phyloP scores from a whole-genome alignment of 2,888 invertebrate genomes.

The Terebella lapidaria region DNA sequence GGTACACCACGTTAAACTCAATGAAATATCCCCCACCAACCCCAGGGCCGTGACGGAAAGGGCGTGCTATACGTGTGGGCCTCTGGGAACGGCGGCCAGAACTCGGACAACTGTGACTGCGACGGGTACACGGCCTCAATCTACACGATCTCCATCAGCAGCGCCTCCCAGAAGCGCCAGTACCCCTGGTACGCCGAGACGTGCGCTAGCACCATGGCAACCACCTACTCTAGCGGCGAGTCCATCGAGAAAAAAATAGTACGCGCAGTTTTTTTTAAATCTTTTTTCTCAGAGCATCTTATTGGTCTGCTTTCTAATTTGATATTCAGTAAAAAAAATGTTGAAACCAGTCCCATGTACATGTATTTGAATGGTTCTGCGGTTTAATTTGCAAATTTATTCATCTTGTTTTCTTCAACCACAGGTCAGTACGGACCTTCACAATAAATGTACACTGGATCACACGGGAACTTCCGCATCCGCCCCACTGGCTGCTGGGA shows the following conservation, averaged over 20 bases:
- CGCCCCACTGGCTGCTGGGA: slow-evolving; percentile 86
- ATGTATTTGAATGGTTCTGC: too few relatives aligned
- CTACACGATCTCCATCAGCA: slow-evolving; percentile 82
- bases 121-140: slow-evolving; percentile 83
- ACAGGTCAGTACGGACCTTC: slow-evolving; percentile 81
- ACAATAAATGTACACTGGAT: slow-evolving; percentile 75
- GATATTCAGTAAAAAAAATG: background rate
- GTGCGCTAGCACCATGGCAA: slow-evolving; percentile 81
- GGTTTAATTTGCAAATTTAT: too few relatives aligned
- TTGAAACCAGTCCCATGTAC: too few relatives aligned
- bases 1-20: too few relatives aligned
- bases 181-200: slow-evolving; percentile 89
- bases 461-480: slow-evolving; percentile 93
- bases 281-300: background rate
- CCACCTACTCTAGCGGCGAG: slow-evolving; percentile 84
- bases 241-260: slow-evolving; percentile 83
- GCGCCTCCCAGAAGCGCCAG: slow-evolving; percentile 66
- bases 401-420: too few relatives aligned
- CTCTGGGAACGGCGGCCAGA: slow-evolving; percentile 81
- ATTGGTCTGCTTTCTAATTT: background rate
- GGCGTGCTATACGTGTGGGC: slow-evolving; percentile 90
- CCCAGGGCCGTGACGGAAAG: slow-evolving; percentile 70
- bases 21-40: too few relatives aligned
- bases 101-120: slow-evolving; percentile 82
- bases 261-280: slow-evolving; percentile 56